A percentile compares a stretch with the other conserved stretches of the same genome.
Conservation (phyloP, 2,888 invertebrate genomes). For the Volucella inanis region DNA sequence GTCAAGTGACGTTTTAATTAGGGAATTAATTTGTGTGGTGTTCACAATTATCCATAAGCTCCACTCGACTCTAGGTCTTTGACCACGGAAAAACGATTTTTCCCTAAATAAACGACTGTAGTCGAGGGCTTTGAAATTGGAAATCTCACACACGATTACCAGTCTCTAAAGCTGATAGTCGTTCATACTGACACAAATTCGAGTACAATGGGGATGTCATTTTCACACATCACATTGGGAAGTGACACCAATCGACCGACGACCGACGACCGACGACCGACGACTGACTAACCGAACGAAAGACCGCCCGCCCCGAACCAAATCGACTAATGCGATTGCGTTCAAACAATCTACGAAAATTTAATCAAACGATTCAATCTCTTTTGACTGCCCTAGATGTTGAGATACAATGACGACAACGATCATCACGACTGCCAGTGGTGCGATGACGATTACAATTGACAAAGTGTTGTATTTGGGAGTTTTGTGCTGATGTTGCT, state of each 20-base stretch:
- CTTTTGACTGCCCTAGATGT: constrained; percentile 7
- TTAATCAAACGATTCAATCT: constrained; percentile 55
- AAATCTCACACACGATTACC: constrained; percentile 49
- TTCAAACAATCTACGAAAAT: constrained; percentile 70
- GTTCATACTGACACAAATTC: no score
- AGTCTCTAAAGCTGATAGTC: constrained; percentile 2
- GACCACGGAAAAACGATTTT: not conserved
- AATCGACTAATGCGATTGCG: constrained; percentile 65
- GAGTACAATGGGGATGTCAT: constrained; percentile 48
- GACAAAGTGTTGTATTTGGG: constrained; percentile 45
- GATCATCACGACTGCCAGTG: not conserved
- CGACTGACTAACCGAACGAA: not conserved
- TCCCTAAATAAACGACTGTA: not conserved
- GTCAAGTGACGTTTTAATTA: constrained; percentile 45
- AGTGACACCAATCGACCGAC: no score
- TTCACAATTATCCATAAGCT: constrained; percentile 19
- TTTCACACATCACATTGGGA: constrained; percentile 36
- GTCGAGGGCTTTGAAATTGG: constrained; percentile 3
- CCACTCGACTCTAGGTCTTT: constrained; percentile 4
- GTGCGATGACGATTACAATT: constrained; percentile 44
- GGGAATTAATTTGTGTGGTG: constrained; percentile 31
- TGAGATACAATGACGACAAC: constrained; percentile 43
- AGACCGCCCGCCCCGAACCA: not conserved
- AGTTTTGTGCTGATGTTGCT: not conserved
- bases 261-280: no score